Base-by-base conservation (phyloP, 2,797 vertebrate genomes). In the Silurus aristotelis region DNA sequence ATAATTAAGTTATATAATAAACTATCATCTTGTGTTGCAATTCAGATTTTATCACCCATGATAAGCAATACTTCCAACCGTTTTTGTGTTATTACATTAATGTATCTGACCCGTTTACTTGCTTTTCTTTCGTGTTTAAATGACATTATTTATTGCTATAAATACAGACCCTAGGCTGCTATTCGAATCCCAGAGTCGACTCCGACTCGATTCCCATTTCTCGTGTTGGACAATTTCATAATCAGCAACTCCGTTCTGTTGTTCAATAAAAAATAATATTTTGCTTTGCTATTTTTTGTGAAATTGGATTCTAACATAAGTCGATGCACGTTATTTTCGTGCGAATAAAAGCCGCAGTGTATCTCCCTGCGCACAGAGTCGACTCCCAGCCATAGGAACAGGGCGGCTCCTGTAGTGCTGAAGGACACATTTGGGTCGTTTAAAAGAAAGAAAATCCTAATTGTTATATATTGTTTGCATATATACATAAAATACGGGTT, bases 331-430 rank as follows among this genome's bases (percentile, higher is more conserved):
- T 52, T 3, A 46, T 13, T 1, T 82, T 5, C 25, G 61, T 7
- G 61, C 6, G 13, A 52, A 55, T 10, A 3, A 12, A 22, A 55
- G 5, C 25, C 5, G 64, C 3, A 82, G 19, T 82, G 22, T 14
- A n/a, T 64, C 46, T 79, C 12, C 43, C 20, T 31, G n/a, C 19
- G 0, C 1, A 56, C 2, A 27, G 79, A 20, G 27, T 81, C 79
- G 61, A 82, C 64, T 68, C 80, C 10, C 52, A 38, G 52, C 27
- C 17, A 0, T 14, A 15, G 31, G 52, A 19, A 52, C 52, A 82
- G 80, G 80, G 80, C 64, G 80, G 80, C 27, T 82, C 66, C 80
- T 70, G 17, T 14, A 68, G 5, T 12, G 31, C n/a, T 56, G 25
- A 68, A 82, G 52, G 66, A 43, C 80, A 58, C 5, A n/a, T n/a